Evolutionary conservation across 2,113 vertebrate species (phyloP).

Genomic region (Oryctolagus cuniculus): DNA sequence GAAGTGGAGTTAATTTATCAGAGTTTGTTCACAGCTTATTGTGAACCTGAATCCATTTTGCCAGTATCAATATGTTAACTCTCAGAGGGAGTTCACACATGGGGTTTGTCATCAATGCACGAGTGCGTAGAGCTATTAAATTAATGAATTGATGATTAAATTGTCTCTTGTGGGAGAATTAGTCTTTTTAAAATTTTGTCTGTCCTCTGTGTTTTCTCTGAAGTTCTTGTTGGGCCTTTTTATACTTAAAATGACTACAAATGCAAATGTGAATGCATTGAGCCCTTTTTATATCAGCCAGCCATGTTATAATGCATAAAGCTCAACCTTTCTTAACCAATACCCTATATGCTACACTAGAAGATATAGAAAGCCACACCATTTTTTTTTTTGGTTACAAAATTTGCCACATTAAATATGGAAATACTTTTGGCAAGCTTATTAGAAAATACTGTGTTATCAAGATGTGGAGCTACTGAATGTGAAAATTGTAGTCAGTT

Average conservation of each 20-base stretch:
- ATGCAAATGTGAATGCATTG: background rate
- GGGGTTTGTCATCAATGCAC: slow-evolving; percentile 33
- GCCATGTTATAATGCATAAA: background rate
- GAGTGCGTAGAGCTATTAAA: slow-evolving; percentile 44
- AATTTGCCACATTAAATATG: background rate
- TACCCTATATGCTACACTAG: background rate
- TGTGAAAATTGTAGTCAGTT: background rate
- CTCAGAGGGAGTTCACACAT: slow-evolving; percentile 39
- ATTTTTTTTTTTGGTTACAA: background rate
- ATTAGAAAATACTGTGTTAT: background rate
- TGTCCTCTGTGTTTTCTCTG: slow-evolving; percentile 46
- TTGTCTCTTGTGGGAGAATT: slow-evolving; percentile 10
- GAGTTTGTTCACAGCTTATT: slow-evolving; percentile 26
- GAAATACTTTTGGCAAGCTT: background rate
- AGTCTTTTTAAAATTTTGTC: background rate
- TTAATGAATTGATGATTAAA: slow-evolving; percentile 58
- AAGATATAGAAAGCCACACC: background rate
- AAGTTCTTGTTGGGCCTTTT: slow-evolving; percentile 15
- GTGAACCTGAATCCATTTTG: slow-evolving; percentile 22
- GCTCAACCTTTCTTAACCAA: background rate
- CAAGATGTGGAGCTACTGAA: background rate
- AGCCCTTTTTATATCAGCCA: background rate
- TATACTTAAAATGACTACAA: background rate
- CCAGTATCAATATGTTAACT: slow-evolving; percentile 11
- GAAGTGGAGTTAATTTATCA: slow-evolving; percentile 50